These are phyloP conservation scores for Myotis brandtii DNA, from an alignment of 2,113 vertebrate species.

Conservation along the genomic window DNA sequence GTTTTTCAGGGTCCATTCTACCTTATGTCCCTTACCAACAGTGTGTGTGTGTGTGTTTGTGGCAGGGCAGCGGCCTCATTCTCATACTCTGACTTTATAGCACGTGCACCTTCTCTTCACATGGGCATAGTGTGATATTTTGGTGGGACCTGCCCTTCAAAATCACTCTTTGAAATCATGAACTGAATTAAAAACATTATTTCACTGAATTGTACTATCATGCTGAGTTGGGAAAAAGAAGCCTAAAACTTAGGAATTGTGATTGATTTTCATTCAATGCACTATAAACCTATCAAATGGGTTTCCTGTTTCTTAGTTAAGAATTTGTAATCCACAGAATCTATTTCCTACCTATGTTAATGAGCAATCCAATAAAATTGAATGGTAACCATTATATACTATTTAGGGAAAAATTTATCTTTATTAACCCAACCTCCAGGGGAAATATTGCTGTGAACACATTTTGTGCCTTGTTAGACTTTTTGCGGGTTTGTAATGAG, in stretches of 20 bases:
- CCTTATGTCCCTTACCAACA: neutral
- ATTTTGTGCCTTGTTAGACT: constrained; percentile 59
- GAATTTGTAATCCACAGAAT: constrained; percentile 24
- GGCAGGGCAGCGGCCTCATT: neutral
- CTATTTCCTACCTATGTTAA: constrained; percentile 42
- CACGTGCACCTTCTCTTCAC: neutral
- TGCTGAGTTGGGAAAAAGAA: constrained; percentile 49
- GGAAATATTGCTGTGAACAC: constrained; percentile 39
- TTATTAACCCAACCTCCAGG: constrained; percentile 40
- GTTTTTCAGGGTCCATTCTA: neutral
- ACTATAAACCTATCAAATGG: constrained; percentile 35
- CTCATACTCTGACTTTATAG: neutral
- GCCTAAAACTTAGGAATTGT: neutral
- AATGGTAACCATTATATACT: constrained; percentile 45
- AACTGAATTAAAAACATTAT: constrained; percentile 3
- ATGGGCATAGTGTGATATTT: neutral
- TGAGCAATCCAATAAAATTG: constrained; percentile 19
- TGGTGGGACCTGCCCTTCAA: neutral
- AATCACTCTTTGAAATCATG: constrained; percentile 4
- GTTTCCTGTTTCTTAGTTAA: constrained; percentile 45
- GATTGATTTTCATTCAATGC: constrained; percentile 9
- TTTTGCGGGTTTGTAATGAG: constrained; percentile 43
- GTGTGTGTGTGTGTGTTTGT: neutral
- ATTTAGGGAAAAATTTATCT: constrained; percentile 62
- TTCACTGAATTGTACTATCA: neutral